These are phyloP conservation scores for Microplitis deprimator DNA, from an alignment of 2,888 invertebrate species.

Conservation along the genomic window DNA sequence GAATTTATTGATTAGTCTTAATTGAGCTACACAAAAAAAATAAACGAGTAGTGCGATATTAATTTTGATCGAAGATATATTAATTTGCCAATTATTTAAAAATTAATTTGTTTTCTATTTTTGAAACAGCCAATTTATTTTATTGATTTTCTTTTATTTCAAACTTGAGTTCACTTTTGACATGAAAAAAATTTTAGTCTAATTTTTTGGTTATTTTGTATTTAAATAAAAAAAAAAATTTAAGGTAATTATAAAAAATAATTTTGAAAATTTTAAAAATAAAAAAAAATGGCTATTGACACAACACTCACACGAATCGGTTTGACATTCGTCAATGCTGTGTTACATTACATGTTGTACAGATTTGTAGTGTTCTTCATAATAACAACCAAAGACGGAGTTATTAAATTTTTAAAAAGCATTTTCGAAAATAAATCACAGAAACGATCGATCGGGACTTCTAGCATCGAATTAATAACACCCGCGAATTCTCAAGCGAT, in stretches of 20 bases:
- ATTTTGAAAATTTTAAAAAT: conserved; percentile 1
- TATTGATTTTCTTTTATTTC: conserved; percentile 27
- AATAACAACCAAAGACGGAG: conserved; percentile 52
- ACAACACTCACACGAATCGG: conserved; percentile 52
- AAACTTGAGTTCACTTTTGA: background rate
- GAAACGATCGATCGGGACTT: conserved; percentile 39
- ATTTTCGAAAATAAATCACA: conserved; percentile 37
- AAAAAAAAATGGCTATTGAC: conserved; percentile 49
- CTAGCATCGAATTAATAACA: conserved; percentile 42
- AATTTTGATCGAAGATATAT: no score
- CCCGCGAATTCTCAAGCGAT: conserved; percentile 33
- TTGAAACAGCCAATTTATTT: conserved; percentile 3
- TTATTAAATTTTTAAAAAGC: conserved; percentile 49
- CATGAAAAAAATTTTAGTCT: background rate
- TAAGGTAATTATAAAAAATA: background rate
- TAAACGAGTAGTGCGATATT: no score
- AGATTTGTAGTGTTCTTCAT: conserved; percentile 55
- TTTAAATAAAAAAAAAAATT: conserved; percentile 23
- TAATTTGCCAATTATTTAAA: no score
- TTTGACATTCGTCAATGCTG: conserved; percentile 57
- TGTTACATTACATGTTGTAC: conserved; percentile 62
- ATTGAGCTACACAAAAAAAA: no score
- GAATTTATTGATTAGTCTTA: no score
- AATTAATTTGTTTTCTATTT: no score
- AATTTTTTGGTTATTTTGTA: background rate